Conservation (phyloP, 2,888 invertebrate genomes). For the Girardia tigrina region DNA sequence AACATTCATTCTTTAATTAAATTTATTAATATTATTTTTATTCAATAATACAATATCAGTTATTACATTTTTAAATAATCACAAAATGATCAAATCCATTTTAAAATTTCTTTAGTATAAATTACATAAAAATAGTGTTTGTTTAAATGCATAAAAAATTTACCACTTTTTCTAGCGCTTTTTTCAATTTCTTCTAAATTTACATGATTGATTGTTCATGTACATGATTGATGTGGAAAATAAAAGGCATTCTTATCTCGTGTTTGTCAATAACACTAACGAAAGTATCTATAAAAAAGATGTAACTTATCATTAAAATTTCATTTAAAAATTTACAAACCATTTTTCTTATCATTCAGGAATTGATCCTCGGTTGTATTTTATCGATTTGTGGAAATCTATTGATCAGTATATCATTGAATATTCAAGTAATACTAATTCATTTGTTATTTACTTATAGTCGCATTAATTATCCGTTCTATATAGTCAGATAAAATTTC, state of each 20-base stretch:
- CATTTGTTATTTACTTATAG: too few species aligned
- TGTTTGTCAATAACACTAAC: neutral
- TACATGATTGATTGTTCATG: neutral
- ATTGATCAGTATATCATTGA: conserved; percentile 45
- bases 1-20: too few species aligned
- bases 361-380: conserved; percentile 43
- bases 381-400: conserved; percentile 45
- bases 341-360: conserved; percentile 40
- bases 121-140: too few species aligned
- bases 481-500: too few species aligned
- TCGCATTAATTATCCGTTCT: too few species aligned
- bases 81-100: too few species aligned
- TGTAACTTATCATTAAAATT: neutral
- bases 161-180: too few species aligned
- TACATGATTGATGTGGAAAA: conserved; percentile 1
- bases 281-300: neutral
- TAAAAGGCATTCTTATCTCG: neutral
- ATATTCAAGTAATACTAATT: conserved; percentile 46
- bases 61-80: too few species aligned
- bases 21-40: neutral
- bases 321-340: neutral
- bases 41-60: neutral
- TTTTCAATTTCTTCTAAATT: neutral
- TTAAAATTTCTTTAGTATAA: too few species aligned
- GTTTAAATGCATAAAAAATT: too few species aligned